Percentiles rank a stretch among this genome's conserved stretches.
phyloP scores from a whole-genome alignment of 2,113 vertebrate genomes.

The Pituophis catenifer region DNA sequence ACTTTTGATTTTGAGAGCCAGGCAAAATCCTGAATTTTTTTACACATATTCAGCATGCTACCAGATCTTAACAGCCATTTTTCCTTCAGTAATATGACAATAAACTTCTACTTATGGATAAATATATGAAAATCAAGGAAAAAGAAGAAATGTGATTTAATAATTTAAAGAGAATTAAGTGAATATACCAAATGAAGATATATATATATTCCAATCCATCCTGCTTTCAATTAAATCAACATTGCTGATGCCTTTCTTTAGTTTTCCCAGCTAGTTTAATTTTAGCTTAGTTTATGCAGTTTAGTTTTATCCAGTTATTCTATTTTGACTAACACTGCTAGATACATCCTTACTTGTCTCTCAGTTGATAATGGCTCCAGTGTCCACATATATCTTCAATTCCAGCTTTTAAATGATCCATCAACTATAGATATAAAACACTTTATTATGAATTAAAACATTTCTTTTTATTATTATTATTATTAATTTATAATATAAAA shows the following conservation, averaged over 20 bases:
- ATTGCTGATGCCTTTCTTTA: background rate
- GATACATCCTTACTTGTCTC: conserved; percentile 85
- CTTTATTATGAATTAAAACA: background rate
- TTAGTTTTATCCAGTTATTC: conserved; percentile 4
- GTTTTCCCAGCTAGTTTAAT: background rate
- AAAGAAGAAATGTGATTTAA: conserved; percentile 38
- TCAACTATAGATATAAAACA: conserved; percentile 72
- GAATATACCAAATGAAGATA: conserved; percentile 24
- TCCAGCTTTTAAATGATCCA: conserved; percentile 91
- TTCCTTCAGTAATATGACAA: conserved; percentile 56
- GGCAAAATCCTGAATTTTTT: conserved; percentile 29
- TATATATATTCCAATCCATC: background rate
- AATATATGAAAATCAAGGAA: background rate
- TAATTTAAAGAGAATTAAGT: conserved; percentile 52
- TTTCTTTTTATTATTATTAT: background rate
- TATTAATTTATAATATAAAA: background rate
- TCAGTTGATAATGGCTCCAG: conserved; percentile 93
- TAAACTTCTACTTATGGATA: conserved; percentile 17
- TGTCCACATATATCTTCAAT: conserved; percentile 96
- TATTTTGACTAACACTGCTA: conserved; percentile 20
- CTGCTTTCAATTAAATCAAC: background rate
- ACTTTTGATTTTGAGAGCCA: conserved; percentile 45
- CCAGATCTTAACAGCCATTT: conserved; percentile 47
- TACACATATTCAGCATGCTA: conserved; percentile 46
- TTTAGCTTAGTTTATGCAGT: background rate